A percentile compares a stretch with the other conserved stretches of the same genome.
These are phyloP conservation scores for Tethya wilhelma DNA, from an alignment of 37 sponge, comb jelly and placozoan species.

Conservation along the genomic window DNA sequence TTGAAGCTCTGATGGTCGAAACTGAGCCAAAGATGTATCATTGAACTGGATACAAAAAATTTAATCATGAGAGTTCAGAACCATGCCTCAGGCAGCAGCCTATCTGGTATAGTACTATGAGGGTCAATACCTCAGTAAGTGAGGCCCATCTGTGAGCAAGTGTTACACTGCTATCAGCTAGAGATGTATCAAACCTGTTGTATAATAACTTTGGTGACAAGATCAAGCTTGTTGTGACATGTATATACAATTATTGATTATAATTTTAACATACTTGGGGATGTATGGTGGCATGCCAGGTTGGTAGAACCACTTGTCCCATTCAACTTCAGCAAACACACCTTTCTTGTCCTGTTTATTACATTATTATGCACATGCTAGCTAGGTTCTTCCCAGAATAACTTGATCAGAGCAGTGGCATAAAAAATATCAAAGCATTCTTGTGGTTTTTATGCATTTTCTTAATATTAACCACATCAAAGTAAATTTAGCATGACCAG, in stretches of 20 bases:
- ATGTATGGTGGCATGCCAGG: conserved; percentile 88
- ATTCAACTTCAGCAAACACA: conserved; percentile 76
- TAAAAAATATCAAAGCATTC: background rate
- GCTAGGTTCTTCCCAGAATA: too few species aligned
- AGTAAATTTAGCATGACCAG: too few species aligned
- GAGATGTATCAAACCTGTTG: conserved; percentile 60
- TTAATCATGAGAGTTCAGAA: too few species aligned
- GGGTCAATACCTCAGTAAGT: conserved; percentile 9
- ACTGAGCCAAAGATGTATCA: conserved; percentile 16
- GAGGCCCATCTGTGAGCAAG: conserved; percentile 70
- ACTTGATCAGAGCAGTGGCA: background rate
- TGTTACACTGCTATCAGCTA: conserved; percentile 47
- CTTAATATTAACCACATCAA: background rate
- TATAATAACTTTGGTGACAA: background rate
- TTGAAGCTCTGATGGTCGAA: conserved; percentile 32
- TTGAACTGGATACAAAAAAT: background rate
- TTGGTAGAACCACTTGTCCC: conserved; percentile 87
- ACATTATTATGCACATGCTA: too few species aligned
- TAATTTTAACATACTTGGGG: conserved; percentile 47
- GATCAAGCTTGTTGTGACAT: background rate
- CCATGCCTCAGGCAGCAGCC: too few species aligned
- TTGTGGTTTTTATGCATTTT: background rate
- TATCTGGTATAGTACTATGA: too few species aligned
- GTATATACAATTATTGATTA: background rate
- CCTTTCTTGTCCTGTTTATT: conserved; percentile 23